Conservation (phyloP, 2,113 vertebrate genomes). For the Bufo bufo region DNA sequence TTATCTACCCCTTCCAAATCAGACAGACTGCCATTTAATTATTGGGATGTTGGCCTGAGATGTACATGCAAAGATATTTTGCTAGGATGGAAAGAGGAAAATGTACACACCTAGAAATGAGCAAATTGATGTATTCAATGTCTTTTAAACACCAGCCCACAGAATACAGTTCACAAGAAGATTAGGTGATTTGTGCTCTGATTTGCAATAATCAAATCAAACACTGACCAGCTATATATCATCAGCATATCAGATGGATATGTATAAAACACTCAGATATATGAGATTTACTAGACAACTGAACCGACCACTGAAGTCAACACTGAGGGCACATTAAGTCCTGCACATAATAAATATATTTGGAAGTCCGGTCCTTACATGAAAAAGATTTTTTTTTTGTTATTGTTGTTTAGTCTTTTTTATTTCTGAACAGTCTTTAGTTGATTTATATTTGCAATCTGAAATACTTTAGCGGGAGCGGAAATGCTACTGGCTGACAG, state of each 20-base stretch:
- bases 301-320: background rate
- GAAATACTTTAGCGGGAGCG: conserved; percentile 66
- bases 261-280: background rate
- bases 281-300: too few species aligned
- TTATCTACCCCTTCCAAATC: too few species aligned
- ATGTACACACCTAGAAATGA: background rate
- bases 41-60: too few species aligned
- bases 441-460: conserved; percentile 70
- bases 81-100: background rate
- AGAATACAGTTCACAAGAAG: too few species aligned
- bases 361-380: background rate
- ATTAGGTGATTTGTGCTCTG: too few species aligned
- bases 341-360: background rate
- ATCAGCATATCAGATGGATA: background rate
- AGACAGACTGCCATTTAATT: too few species aligned
- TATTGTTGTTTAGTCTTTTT: conserved; percentile 50
- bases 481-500: conserved; percentile 76
- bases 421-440: conserved; percentile 14
- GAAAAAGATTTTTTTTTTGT: conserved; percentile 4
- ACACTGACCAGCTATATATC: background rate
- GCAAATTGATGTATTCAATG: background rate
- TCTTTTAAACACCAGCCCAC: too few species aligned
- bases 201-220: too few species aligned
- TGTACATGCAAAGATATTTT: background rate
- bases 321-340: background rate